A percentile compares a stretch with the other conserved stretches of the same genome.
phyloP scores from a whole-genome alignment of 1,140 invertebrate genomes.

The Alviniconcha marisindica region DNA sequence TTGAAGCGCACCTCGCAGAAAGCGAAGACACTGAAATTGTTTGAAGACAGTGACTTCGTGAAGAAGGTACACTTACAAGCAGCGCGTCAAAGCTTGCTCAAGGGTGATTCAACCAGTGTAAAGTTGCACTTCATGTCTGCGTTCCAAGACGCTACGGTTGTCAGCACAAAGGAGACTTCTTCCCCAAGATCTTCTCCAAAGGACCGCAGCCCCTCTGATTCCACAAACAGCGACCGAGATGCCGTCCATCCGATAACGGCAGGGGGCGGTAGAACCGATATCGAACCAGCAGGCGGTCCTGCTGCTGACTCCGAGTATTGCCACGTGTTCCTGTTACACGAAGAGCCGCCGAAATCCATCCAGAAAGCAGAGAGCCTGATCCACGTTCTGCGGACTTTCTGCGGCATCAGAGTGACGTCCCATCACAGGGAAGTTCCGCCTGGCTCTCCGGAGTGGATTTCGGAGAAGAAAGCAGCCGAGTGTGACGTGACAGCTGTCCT shows the following conservation, averaged over 20 bases:
- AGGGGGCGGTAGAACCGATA: background rate
- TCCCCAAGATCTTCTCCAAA: no score
- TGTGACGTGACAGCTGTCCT: background rate
- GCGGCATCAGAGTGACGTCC: background rate
- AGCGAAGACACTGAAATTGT: background rate
- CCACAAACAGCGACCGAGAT: no score
- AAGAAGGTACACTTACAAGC: background rate
- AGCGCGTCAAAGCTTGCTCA: background rate
- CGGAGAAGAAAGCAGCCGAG: background rate
- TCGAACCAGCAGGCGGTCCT: background rate
- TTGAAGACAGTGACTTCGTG: background rate
- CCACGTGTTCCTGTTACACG: background rate
- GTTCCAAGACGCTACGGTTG: background rate
- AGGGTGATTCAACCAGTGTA: background rate
- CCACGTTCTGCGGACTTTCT: background rate
- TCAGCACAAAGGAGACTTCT: no score
- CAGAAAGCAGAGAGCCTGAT: background rate
- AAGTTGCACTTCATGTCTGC: background rate
- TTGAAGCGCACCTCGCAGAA: background rate
- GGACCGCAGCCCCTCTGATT: no score
- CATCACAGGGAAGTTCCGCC: background rate
- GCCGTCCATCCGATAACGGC: no score
- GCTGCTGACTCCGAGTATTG: background rate
- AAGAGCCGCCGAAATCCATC: background rate
- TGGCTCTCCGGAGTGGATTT: background rate